Conservation (phyloP, 2,797 vertebrate genomes). For the Cyclopterus lumpus region DNA sequence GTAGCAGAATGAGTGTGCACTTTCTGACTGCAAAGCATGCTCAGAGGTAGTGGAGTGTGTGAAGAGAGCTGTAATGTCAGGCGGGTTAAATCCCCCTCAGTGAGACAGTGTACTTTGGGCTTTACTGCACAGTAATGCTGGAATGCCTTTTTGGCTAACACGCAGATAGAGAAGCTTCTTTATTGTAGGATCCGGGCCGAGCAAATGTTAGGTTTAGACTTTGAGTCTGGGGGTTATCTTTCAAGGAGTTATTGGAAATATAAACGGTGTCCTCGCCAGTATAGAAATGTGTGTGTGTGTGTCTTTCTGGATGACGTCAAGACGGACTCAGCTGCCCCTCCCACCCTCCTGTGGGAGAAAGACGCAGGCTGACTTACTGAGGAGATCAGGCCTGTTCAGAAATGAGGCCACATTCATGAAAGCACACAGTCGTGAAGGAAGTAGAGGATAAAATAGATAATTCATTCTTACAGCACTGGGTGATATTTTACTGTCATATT, state of each 20-base stretch:
- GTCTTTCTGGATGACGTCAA: slow-evolving; percentile 63
- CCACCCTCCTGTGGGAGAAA: slow-evolving; percentile 69
- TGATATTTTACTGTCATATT: slow-evolving; percentile 10
- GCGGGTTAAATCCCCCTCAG: slow-evolving; percentile 44
- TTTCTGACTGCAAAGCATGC: slow-evolving; percentile 41
- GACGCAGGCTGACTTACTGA: slow-evolving; percentile 57
- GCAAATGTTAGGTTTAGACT: slow-evolving; percentile 1
- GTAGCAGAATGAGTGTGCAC: slow-evolving; percentile 41
- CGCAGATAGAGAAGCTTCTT: slow-evolving; percentile 20
- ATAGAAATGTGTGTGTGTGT: slow-evolving; percentile 12
- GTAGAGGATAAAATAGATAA: slow-evolving; percentile 30
- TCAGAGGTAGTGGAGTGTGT: slow-evolving; percentile 30
- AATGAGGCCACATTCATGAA: slow-evolving; percentile 54
- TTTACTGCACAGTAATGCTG: slow-evolving; percentile 41
- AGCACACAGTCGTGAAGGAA: slow-evolving; percentile 44
- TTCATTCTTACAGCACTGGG: slow-evolving; percentile 3
- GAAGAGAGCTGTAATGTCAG: slow-evolving; percentile 50
- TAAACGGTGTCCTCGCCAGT: slow-evolving; percentile 32
- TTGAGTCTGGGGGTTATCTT: slow-evolving; percentile 13
- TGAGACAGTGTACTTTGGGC: slow-evolving; percentile 44
- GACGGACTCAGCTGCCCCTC: slow-evolving; percentile 49
- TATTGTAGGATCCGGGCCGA: slow-evolving; percentile 7
- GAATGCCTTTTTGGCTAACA: slow-evolving; percentile 3
- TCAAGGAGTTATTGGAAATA: slow-evolving; percentile 51
- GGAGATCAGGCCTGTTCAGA: slow-evolving; percentile 57